Evolutionary conservation across 2,888 invertebrate genomes (phyloP), one percentile per base, ranked within the genome.

Genomic region (Sepioteuthis lessoniana): DNA sequence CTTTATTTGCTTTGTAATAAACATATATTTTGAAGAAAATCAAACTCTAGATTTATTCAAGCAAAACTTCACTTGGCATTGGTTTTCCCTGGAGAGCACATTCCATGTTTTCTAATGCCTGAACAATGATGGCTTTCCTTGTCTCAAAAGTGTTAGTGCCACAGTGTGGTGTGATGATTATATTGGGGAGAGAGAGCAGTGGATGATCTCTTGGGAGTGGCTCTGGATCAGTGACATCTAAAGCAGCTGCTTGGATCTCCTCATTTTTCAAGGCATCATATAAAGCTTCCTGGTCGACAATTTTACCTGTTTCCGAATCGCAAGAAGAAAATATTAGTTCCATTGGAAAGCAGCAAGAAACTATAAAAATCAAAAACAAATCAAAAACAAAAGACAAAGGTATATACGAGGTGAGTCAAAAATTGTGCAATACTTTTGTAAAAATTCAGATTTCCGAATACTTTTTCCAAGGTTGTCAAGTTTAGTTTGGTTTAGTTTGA

Each of bases 201-300:
- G 95, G 94, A 91, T 95, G 95, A 31, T 94, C 94, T 21, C 91
- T 76, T 10, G 95, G 95, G 35, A 95, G 94, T 2, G 95, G 95
- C 93, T 95, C 95, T 25, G 95, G 95, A 76, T 95, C 94, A 2
- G 95, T 95, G 35, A 95, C 95, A 94, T 95, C 95, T 42, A 95
- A 93, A 21, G 95, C 95, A 37, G 95, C 95, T 35, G 94, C 95
- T 31, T 76, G 94, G 91, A 96, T 95, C 37, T 94, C 76, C n/a
- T 94, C 93, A 37, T 91, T 76, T 37, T 76, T 60, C 90, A 95
- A 93, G 0, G 95, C 95, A 8, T 94, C 94, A 25, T 95, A 93
- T 47, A 95, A 94, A 21, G 95, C 95, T 76, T 95, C 95, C 10
- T 95, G 95, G 94, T 95, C 94, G 16, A 95, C 94, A 13, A 95